Conservation (phyloP, 1,140 invertebrate genomes). For the Whitmania pigra region DNA sequence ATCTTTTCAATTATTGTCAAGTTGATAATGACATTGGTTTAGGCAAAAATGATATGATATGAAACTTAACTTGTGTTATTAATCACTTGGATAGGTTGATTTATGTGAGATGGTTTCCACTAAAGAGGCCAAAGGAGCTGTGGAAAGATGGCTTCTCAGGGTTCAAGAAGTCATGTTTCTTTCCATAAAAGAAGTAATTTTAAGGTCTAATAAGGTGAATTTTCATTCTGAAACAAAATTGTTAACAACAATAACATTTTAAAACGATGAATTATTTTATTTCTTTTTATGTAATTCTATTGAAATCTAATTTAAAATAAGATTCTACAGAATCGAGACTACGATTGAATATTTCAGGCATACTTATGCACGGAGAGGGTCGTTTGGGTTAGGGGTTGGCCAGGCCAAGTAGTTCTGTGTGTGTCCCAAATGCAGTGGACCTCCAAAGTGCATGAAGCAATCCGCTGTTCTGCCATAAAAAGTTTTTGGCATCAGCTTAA, state of each 20-base stretch:
- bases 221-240: not conserved
- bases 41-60: too few species aligned
- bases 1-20: too few species aligned
- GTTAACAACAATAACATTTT: not conserved
- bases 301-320: too few species aligned
- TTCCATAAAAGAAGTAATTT: slow-evolving; percentile 39
- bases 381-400: slow-evolving; percentile 43
- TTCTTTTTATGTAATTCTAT: too few species aligned
- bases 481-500: slow-evolving; percentile 35
- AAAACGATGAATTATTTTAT: too few species aligned
- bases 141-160: slow-evolving; percentile 44
- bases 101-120: slow-evolving; percentile 31
- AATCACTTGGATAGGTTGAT: not conserved
- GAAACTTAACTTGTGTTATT: too few species aligned
- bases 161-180: slow-evolving; percentile 42
- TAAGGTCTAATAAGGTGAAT: slow-evolving; percentile 33
- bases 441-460: slow-evolving; percentile 36
- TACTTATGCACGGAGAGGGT: slow-evolving; percentile 33
- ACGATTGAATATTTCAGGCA: slow-evolving; percentile 25
- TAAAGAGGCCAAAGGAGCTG: slow-evolving; percentile 39
- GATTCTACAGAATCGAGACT: too few species aligned
- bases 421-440: slow-evolving; percentile 44
- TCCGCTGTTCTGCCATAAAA: slow-evolving; percentile 30
- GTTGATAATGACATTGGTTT: too few species aligned
- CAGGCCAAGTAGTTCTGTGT: slow-evolving; percentile 42